Evolutionary conservation across 2,113 vertebrate genomes (phyloP).

Genomic region (Prolemur simus): DNA sequence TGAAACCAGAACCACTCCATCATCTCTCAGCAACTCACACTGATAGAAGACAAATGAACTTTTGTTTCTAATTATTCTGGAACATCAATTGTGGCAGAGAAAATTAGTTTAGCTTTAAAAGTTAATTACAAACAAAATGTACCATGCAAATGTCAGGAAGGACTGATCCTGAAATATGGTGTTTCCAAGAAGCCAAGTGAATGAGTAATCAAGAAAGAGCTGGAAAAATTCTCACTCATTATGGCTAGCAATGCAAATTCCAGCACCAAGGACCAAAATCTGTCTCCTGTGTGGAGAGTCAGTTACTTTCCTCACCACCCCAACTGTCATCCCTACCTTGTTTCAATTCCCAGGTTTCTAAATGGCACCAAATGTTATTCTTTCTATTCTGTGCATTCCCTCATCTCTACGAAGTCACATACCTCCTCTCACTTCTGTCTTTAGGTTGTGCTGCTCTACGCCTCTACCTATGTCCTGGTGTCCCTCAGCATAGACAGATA

Average conservation of each 20-base stretch:
- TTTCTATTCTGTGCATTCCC: no score
- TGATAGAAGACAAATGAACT: conserved; percentile 35
- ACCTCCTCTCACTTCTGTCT: not conserved
- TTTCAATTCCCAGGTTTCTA: not conserved
- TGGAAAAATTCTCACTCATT: not conserved
- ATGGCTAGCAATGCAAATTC: not conserved
- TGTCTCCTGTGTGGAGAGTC: not conserved
- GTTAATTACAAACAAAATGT: conserved; percentile 55
- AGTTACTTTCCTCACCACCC: not conserved
- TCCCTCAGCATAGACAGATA: conserved; percentile 88
- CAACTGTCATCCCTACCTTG: not conserved
- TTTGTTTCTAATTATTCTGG: conserved; percentile 56
- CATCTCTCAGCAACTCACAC: not conserved
- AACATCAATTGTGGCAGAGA: conserved; percentile 37
- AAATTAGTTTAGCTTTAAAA: conserved; percentile 58
- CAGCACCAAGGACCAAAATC: not conserved
- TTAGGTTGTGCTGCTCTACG: conserved; percentile 88
- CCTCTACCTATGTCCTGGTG: conserved; percentile 86
- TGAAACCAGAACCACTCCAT: not conserved
- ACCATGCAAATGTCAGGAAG: not conserved
- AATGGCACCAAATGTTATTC: not conserved
- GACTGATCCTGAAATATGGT: not conserved
- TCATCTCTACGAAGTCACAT: not conserved
- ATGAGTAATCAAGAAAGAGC: not conserved
- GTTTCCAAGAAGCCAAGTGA: not conserved